Percentiles rank a stretch among this genome's conserved stretches.
These are phyloP conservation scores for Scolopax rusticola DNA, from an alignment of 2,797 vertebrate species.

Conservation along the genomic window DNA sequence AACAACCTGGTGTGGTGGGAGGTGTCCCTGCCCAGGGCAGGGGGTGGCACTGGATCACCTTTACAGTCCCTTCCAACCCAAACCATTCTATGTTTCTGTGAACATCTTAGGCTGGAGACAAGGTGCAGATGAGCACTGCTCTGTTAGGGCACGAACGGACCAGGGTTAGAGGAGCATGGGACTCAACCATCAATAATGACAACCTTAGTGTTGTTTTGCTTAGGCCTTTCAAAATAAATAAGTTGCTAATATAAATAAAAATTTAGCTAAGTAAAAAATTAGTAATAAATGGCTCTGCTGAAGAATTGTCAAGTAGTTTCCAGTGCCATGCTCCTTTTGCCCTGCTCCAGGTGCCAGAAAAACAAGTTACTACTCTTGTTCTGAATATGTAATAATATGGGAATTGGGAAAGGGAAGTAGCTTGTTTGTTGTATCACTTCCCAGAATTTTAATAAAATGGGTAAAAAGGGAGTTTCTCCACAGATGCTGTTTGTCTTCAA, in stretches of 20 bases:
- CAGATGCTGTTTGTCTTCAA: not conserved
- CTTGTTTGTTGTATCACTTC: not conserved
- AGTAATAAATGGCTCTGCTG: not conserved
- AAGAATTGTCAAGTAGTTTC: not conserved
- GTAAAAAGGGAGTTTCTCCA: not conserved
- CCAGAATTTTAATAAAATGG: not conserved
- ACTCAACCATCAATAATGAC: fast-evolving
- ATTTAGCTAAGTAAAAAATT: not conserved
- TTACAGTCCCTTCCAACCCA: not conserved
- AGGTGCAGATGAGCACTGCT: not conserved
- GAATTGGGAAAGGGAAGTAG: constrained; percentile 25
- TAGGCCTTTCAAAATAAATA: not conserved
- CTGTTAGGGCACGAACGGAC: not conserved
- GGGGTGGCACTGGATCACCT: fast-evolving
- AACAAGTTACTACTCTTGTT: not conserved
- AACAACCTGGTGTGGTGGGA: not conserved
- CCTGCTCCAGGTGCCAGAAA: too few species aligned
- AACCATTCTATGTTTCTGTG: not conserved
- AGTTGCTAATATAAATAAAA: not conserved
- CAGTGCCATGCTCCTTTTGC: not conserved
- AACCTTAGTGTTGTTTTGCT: not conserved
- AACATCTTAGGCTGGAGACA: not conserved
- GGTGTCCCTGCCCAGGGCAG: not conserved
- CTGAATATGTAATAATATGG: not conserved
- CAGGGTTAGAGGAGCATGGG: too few species aligned